These are phyloP conservation scores for Eubucco bourcierii DNA, from an alignment of 2,113 vertebrate genomes.

Conservation along the genomic window DNA sequence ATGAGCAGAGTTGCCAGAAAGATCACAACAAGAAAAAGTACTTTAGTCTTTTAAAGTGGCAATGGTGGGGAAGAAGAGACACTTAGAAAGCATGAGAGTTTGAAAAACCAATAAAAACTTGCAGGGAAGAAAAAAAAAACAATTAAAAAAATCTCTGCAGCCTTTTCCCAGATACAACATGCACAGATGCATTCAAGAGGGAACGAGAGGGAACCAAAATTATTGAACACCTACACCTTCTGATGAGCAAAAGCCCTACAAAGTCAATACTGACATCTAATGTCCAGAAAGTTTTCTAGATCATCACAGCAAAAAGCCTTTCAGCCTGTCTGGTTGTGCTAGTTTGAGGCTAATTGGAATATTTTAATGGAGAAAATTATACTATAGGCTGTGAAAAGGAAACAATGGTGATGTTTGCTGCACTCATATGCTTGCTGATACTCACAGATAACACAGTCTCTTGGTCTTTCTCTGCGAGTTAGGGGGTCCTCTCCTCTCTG, in stretches of 20 bases:
- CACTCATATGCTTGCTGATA: no score
- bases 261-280: neutral
- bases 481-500: no score
- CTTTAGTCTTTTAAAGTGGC: neutral
- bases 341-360: no score
- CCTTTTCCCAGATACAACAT: neutral
- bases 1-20: neutral
- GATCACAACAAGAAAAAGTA: neutral
- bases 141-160: neutral
- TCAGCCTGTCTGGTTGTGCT: neutral
- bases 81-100: neutral
- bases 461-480: no score
- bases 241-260: neutral
- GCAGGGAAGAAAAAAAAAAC: no score
- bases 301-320: neutral
- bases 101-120: neutral
- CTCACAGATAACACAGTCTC: no score
- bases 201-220: neutral
- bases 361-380: no score
- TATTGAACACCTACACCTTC: neutral
- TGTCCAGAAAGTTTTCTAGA: neutral
- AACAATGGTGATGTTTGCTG: no score
- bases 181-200: fast-evolving
- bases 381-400: no score
- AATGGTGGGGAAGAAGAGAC: neutral